Base-by-base conservation (phyloP, 1,140 invertebrate species). In the Heliconius hewitsoni region DNA sequence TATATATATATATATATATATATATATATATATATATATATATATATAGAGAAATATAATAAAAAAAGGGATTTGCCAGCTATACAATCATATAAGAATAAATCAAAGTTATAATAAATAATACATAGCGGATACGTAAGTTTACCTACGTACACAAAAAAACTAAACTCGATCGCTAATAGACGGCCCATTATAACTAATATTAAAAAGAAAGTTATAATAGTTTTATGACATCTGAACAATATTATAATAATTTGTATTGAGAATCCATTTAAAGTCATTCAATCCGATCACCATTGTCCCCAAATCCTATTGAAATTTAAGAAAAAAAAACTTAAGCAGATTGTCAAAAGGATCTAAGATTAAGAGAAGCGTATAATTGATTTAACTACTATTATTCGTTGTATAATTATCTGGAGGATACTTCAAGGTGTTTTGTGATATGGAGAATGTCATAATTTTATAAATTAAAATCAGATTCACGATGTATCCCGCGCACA, bases 321-420 rank as follows among this genome's bases (percentile, higher is more conserved):
- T 30, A 16, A 66, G 60, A 66, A 66, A 66, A 60, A 46, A 66
- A 66, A 30, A 13, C 3, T 66, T 66, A 66, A 66, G 27, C 60
- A 66, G 60, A 66, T 66, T 66, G 60, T 66, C 60, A 66, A 66
- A 66, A 23, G 27, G 60, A 66, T 66, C 27, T 30, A 30, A 27
- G 60, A 66, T 66, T 66, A 30, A 66, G 60, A 66, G 60, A 18
- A 66, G 27, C 60, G 60, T 66, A 66, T 66, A 66, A 66, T 66
- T 66, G 60, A 30, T 23, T 66, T 30, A 66, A 66, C 23, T 66
- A 66, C 60, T 66, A 66, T 66, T 66, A 66, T 66, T 66, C 60
- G 60, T 16, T 66, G 60, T 66, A 16, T 66, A 66, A 66, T 66
- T 66, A 66, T 66, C 60, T 66, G 9, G 27, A 66, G 3, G 27